Evolutionary conservation across 2,113 vertebrate genomes (phyloP).

Genomic region (Sorex araneus): DNA sequence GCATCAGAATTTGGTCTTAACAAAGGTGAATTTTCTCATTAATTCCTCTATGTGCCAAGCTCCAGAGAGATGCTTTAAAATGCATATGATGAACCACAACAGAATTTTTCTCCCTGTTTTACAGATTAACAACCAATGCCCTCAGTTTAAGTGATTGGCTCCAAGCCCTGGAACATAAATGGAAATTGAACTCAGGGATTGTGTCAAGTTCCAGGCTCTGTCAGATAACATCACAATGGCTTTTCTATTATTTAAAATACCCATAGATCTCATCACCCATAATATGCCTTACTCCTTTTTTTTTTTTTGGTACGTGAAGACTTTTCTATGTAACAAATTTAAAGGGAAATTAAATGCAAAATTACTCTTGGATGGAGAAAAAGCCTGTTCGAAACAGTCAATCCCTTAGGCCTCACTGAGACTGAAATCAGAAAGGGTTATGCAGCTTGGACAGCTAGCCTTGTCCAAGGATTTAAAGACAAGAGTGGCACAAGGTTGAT

Average conservation of each 20-base stretch:
- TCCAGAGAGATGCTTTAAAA: not conserved
- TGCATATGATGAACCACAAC: not conserved
- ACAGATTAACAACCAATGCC: not conserved
- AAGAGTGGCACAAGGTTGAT: not conserved
- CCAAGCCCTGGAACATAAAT: not conserved
- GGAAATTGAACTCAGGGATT: not conserved
- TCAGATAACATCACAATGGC: not conserved
- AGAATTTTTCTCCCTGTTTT: not conserved
- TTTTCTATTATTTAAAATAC: not conserved
- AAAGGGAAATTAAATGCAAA: constrained; percentile 43
- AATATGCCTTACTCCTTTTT: not conserved
- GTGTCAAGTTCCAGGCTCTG: constrained; percentile 16
- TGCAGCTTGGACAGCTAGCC: not conserved
- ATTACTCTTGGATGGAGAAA: constrained; percentile 1
- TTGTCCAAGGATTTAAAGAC: not conserved
- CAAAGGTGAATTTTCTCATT: not conserved
- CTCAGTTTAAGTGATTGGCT: not conserved
- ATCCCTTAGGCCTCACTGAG: not conserved
- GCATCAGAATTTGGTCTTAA: not conserved
- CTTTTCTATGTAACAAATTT: not conserved
- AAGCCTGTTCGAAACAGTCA: not conserved
- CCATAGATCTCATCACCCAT: not conserved
- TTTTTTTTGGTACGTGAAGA: not conserved
- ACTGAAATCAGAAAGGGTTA: no score
- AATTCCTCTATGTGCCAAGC: not conserved